A percentile compares a stretch with the other conserved stretches of the same genome.
Evolutionary conservation across 2,113 vertebrate species (phyloP).

Genomic region (Alligator sinensis): DNA sequence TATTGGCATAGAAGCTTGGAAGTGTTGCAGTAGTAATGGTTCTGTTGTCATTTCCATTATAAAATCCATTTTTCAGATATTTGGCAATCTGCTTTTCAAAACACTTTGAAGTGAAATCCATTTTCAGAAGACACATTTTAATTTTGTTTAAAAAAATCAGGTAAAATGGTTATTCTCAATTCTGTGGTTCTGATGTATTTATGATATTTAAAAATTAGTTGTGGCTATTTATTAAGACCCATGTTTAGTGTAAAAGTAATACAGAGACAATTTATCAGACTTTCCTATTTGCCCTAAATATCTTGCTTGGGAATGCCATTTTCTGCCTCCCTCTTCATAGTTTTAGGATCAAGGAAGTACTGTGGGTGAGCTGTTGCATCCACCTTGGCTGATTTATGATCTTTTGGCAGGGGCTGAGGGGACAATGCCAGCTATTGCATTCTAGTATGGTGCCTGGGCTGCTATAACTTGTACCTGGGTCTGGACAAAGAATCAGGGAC

Average conservation of each 20-base stretch:
- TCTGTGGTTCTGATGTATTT: background rate
- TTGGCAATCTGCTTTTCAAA: conserved; percentile 26
- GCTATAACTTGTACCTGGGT: background rate
- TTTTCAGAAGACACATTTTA: background rate
- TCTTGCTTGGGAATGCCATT: background rate
- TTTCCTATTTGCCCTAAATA: background rate
- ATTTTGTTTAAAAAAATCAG: background rate
- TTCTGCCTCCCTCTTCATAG: background rate
- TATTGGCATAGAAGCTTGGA: conserved; percentile 4
- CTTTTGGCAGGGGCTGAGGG: background rate
- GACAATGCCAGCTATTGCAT: background rate
- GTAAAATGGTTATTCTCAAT: background rate
- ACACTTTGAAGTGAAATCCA: background rate
- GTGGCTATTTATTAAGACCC: background rate
- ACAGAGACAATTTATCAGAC: background rate
- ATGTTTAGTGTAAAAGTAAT: background rate
- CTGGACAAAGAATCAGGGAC: background rate
- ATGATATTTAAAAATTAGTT: background rate
- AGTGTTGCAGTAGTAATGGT: background rate
- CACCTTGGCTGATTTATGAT: background rate
- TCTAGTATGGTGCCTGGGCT: background rate
- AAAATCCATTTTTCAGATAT: background rate
- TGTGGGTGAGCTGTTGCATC: background rate
- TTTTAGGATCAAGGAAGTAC: background rate
- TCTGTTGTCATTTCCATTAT: background rate